Evolutionary conservation across 2,797 vertebrate species (phyloP), one percentile per base, ranked within the genome.

Genomic region (Myoxocephalus aenaeus): DNA sequence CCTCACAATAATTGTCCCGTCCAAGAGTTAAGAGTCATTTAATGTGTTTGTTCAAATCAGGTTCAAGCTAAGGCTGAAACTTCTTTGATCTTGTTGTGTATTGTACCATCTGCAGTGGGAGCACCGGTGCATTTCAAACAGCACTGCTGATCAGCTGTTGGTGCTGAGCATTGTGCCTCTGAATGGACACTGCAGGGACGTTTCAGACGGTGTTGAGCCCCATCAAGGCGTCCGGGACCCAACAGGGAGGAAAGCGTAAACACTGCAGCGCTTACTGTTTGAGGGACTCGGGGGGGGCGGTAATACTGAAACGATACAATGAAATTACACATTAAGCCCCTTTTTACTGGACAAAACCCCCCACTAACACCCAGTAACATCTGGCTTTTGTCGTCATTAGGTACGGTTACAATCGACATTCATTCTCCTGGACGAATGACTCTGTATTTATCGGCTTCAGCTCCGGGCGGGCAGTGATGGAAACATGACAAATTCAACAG

Each of bases 81-180:
- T 10, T 42, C 18, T 38, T n/a, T 36, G 32, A 59, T n/a, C 57
- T 14, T 32, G 34, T 61, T 50, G 42, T 61, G 53, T 54, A 38
- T 70, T 69, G 34, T 5, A 32, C 29, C 65, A n/a, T 25, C 22
- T 50, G 29, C 44, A 75, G 34, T 20, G n/a, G 58, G 4, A 22
- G 50, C 50, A 44, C 2, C 1, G 1, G 18, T 11, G 22, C 70
- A 25, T 34, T 53, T 44, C 53, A 48, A 65, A 58, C 40, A 34
- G 0, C 0, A 3, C 29, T 18, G 61, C 15, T 3, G 53, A 22
- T 73, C 1, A 59, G 29, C 27, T 25, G 61, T 64, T 54, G 53
- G 46, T 54, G 62, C 29, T 22, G 20, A 44, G 53, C 48, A 20
- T 66, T 46, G 51, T 57, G 69, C 57, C 40, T 81, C 67, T 59